Percentiles rank a stretch among this genome's conserved stretches.
phyloP scores from a whole-genome alignment of 2,888 invertebrate genomes.

The Drosophila acutilabella region DNA sequence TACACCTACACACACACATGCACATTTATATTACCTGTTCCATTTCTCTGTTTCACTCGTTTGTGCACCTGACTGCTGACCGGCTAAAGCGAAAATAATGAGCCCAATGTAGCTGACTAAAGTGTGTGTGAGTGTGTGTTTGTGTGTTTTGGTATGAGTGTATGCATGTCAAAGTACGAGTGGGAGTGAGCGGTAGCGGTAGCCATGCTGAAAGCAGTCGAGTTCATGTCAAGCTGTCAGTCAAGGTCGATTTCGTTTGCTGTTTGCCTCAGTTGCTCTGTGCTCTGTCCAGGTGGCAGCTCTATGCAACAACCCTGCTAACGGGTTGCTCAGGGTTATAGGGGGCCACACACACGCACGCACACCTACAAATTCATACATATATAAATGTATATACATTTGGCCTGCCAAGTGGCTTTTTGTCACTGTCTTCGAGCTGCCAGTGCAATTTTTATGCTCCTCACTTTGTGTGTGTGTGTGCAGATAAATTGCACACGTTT shows the following conservation, averaged over 20 bases:
- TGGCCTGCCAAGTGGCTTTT: constrained; percentile 72
- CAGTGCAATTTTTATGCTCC: constrained; percentile 74
- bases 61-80: constrained; percentile 52
- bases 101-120: constrained; percentile 60
- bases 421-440: constrained; percentile 75
- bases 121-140: constrained; percentile 20
- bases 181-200: not conserved
- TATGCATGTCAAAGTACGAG: not conserved
- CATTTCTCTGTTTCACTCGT: constrained; percentile 36
- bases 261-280: constrained; percentile 28
- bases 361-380: not conserved
- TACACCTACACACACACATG: constrained; percentile 5
- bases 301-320: constrained; percentile 50
- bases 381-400: constrained; percentile 16
- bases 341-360: constrained; percentile 19
- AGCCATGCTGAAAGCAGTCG: constrained; percentile 64
- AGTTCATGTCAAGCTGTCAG: constrained; percentile 80
- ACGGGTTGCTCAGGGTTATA: constrained; percentile 30
- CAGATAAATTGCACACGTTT: constrained; percentile 6
- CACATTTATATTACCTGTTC: constrained; percentile 45
- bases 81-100: constrained; percentile 76
- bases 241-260: constrained; percentile 77
- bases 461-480: constrained; percentile 40
- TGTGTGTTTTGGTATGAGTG: constrained; percentile 11
- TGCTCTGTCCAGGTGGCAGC: constrained; percentile 44